These are phyloP conservation scores for Pteropus rufus DNA, from an alignment of 2,797 vertebrate genomes.

Conservation along the genomic window DNA sequence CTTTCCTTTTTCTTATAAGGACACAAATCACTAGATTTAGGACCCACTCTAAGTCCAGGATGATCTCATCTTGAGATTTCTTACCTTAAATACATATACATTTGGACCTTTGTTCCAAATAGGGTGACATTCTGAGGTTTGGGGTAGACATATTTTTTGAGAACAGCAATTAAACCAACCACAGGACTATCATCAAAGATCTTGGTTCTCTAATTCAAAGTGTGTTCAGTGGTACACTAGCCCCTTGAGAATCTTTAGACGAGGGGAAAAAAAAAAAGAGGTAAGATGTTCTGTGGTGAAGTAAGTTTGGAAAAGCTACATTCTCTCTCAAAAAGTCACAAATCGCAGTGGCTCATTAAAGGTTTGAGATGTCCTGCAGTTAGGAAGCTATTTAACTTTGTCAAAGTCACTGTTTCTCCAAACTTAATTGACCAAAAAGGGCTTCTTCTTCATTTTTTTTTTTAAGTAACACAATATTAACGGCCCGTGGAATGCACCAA, in stretches of 20 bases:
- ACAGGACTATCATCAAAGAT: not conserved
- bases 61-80: not conserved
- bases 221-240: not conserved
- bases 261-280: not conserved
- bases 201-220: not conserved
- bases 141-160: not conserved
- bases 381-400: conserved; percentile 59
- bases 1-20: not conserved
- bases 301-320: conserved; percentile 20
- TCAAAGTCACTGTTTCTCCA: conserved; percentile 51
- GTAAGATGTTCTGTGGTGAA: not conserved
- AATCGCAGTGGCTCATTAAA: conserved; percentile 37
- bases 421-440: conserved; percentile 66
- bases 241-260: not conserved
- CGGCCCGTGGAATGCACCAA: not conserved
- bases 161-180: not conserved
- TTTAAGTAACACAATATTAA: conserved; percentile 34
- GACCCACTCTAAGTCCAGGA: not conserved
- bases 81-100: not conserved
- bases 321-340: conserved; percentile 19
- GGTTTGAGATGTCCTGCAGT: not conserved
- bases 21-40: not conserved
- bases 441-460: not conserved
- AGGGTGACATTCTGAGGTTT: not conserved
- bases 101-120: not conserved